Evolutionary conservation across 2,113 vertebrate genomes (phyloP).

Genomic region (Chaenogobius annularis): DNA sequence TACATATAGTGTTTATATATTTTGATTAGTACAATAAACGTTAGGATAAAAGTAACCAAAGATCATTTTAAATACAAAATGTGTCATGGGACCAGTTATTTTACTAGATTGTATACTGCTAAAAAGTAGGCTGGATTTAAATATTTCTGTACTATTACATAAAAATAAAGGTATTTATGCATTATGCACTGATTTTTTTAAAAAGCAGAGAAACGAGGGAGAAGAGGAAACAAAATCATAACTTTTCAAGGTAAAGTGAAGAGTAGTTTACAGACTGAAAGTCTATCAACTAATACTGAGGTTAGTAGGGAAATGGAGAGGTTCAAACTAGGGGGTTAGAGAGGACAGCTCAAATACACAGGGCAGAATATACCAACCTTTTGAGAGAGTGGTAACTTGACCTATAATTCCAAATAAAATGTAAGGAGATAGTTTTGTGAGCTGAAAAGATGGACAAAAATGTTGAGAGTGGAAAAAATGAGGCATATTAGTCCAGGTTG

Average conservation of each 20-base stretch:
- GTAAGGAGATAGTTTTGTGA: conserved; percentile 98
- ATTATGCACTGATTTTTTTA: conserved; percentile 27
- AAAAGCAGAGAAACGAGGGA: conserved; percentile 37
- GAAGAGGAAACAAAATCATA: conserved; percentile 76
- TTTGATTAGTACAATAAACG: background rate
- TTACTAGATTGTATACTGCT: background rate
- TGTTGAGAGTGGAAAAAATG: conserved; percentile 67
- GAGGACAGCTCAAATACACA: conserved; percentile 97
- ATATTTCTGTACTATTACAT: background rate
- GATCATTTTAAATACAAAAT: background rate
- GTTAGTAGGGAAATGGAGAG: conserved; percentile 91
- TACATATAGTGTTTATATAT: no score
- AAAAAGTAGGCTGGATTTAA: background rate
- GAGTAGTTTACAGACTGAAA: conserved; percentile 76
- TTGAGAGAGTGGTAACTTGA: conserved; percentile 99
- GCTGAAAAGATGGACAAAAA: conserved; percentile 82
- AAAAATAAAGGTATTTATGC: conserved; percentile 8
- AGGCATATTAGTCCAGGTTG: conserved; percentile 44
- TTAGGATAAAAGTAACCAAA: background rate
- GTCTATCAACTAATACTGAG: conserved; percentile 85
- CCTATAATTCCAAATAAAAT: conserved; percentile 99
- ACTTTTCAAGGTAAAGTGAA: conserved; percentile 77
- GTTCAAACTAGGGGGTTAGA: conserved; percentile 94
- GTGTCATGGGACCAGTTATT: background rate
- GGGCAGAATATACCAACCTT: conserved; percentile 99